phyloP scores from a whole-genome alignment of 2,888 invertebrate genomes.

The Hirudinaria manillensis region DNA sequence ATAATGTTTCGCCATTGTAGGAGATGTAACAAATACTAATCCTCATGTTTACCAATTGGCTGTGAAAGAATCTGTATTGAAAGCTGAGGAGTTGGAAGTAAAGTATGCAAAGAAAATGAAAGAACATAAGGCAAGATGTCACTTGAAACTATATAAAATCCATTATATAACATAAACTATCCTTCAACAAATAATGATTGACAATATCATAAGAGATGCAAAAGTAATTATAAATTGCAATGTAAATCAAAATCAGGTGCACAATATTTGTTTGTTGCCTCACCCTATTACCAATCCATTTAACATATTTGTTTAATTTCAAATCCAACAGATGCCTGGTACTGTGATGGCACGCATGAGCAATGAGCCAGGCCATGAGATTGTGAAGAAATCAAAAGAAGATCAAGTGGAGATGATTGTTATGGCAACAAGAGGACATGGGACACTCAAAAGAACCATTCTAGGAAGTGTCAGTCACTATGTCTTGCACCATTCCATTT shows the following conservation, averaged over 20 bases:
- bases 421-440: conserved; percentile 33
- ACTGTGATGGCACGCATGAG: conserved; percentile 24
- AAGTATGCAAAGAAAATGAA: conserved; percentile 26
- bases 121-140: conserved; percentile 6
- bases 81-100: conserved; percentile 25
- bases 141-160: not conserved
- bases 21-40: conserved; percentile 25
- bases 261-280: too few species aligned
- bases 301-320: too few species aligned
- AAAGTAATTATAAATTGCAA: too few species aligned
- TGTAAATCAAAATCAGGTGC: too few species aligned
- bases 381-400: conserved; percentile 23
- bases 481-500: conserved; percentile 31
- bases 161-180: too few species aligned
- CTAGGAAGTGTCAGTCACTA: conserved; percentile 34
- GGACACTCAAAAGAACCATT: conserved; percentile 30
- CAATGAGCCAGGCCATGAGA: conserved; percentile 22
- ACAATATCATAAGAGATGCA: too few species aligned
- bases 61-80: conserved; percentile 16
- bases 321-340: conserved; percentile 16
- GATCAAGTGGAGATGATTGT: conserved; percentile 24
- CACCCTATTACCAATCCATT: too few species aligned
- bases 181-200: too few species aligned
- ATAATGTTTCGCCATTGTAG: not conserved
- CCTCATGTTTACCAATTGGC: conserved; percentile 30